These are phyloP conservation scores for Polymixis flavicincta DNA, from an alignment of 2,888 invertebrate species.

Conservation along the genomic window DNA sequence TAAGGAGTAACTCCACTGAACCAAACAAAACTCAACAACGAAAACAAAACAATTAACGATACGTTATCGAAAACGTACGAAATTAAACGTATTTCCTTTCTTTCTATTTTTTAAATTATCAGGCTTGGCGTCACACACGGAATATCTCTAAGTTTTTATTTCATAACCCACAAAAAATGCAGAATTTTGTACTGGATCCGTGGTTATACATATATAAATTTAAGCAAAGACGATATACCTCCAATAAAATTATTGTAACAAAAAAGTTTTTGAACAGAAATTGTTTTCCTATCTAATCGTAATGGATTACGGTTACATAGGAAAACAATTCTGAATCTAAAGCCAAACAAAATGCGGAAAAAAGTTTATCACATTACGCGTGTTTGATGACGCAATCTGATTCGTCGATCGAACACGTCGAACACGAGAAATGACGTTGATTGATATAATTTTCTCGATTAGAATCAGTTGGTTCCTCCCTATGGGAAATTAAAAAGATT, in stretches of 20 bases:
- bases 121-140: not conserved
- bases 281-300: not conserved
- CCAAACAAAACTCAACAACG: too few relatives aligned
- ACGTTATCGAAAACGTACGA: too few relatives aligned
- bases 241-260: not conserved
- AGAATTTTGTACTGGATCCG: too few relatives aligned
- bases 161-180: too few relatives aligned
- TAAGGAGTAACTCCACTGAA: too few relatives aligned
- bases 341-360: constrained; percentile 19
- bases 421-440: constrained; percentile 28
- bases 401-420: constrained; percentile 7
- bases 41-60: too few relatives aligned
- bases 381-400: constrained; percentile 18
- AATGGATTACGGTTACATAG: not conserved
- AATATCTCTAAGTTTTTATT: too few relatives aligned
- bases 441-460: constrained; percentile 42
- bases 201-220: not conserved
- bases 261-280: not conserved
- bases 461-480: constrained; percentile 17
- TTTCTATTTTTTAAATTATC: not conserved
- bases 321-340: not conserved
- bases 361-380: constrained; percentile 15
- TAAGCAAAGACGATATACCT: not conserved
- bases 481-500: constrained; percentile 34
- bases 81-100: too few relatives aligned